Percentiles rank a stretch among this genome's conserved stretches.
phyloP scores from a whole-genome alignment of 2,888 invertebrate genomes.

The Alentia gelatinosa region DNA sequence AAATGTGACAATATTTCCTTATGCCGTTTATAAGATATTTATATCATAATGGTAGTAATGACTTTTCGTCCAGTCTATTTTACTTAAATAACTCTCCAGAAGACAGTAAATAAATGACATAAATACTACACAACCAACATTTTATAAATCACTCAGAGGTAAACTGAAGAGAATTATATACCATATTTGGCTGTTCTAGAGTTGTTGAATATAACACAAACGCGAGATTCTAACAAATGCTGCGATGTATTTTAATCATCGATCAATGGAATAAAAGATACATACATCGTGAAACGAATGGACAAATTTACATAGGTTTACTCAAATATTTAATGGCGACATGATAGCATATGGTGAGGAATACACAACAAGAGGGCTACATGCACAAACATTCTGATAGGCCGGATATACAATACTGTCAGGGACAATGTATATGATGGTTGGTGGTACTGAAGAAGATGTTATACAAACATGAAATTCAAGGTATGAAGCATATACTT shows the following conservation, averaged over 20 bases:
- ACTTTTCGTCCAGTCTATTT: too few relatives aligned
- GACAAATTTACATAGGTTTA: conserved; percentile 38
- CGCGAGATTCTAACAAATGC: conserved; percentile 27
- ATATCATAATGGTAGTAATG: too few relatives aligned
- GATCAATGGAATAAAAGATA: conserved; percentile 37
- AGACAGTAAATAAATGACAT: too few relatives aligned
- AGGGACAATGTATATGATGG: conserved; percentile 43
- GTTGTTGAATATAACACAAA: not conserved
- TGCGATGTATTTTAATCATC: conserved; percentile 47
- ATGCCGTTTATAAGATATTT: too few relatives aligned
- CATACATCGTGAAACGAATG: conserved; percentile 33
- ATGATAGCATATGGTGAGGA: conserved; percentile 43
- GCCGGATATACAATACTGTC: conserved; percentile 45
- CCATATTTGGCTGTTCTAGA: too few relatives aligned
- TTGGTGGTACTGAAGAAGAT: conserved; percentile 31
- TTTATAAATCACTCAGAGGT: too few relatives aligned
- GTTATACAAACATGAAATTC: conserved; percentile 32
- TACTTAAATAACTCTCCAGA: too few relatives aligned
- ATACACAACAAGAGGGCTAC: conserved; percentile 3
- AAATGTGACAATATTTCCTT: too few relatives aligned
- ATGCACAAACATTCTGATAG: not conserved
- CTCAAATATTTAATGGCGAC: conserved; percentile 30
- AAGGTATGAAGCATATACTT: not conserved
- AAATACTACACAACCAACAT: too few relatives aligned
- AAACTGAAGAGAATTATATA: too few relatives aligned